Evolutionary conservation across 2,113 vertebrate genomes (phyloP), one percentile per base, ranked within the genome.

Genomic region (Sylvia atricapilla): DNA sequence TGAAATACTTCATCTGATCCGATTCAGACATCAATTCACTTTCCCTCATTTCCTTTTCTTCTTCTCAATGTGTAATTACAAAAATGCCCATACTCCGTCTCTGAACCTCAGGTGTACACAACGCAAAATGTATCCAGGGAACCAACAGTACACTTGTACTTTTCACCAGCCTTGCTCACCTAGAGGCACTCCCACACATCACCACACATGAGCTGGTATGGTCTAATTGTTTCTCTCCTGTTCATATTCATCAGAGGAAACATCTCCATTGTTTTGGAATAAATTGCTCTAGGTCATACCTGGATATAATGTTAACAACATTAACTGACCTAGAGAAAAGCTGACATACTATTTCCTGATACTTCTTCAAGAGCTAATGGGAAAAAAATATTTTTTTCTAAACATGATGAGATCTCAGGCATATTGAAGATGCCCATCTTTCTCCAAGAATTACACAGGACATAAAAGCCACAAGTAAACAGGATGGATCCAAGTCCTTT

Each of bases 201-300:
- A 58, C 15, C 39, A 25, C 35, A 50, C 10, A 2, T 5, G 15
- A 68, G 25, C 10, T 67, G 1, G 7, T 37, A 46, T 0, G 0
- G 20, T n/a, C 19, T 24, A 41, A 62, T 5, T 46, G 16, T 24
- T 86, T 89, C 82, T 69, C 41, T 77, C 22, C 41, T 33, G n/a
- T 11, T 89, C 50, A 33, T 28, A 64, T 39, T 76, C 21, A 70
- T 7, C 27, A 89, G 21, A 28, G 4, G 10, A 89, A 87, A 44
- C 10, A 91, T 8, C 7, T 3, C 13, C 19, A 27, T 5, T 47
- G 49, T 87, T 70, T 58, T 59, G 3, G 8, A 56, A 39, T 56
- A 22, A 33, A 64, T 30, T 73, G 27, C 44, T 89, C 11, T 53
- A 62, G 46, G 13, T 58, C 24, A 66, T 44, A 44, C 9, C 37